Evolutionary conservation across 2,113 vertebrate species (phyloP).

Genomic region (Trichechus manatus): DNA sequence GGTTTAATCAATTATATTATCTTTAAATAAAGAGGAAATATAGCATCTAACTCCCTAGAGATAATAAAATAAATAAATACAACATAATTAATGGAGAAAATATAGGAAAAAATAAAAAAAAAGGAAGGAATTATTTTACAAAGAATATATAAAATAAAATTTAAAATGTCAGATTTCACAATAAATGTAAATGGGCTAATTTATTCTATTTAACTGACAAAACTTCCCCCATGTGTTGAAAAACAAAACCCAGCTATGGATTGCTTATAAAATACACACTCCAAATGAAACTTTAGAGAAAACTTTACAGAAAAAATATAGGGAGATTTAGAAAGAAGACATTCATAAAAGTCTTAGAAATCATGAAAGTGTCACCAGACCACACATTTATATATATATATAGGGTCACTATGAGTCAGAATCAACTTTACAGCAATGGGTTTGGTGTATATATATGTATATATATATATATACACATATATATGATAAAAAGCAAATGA

Average conservation of each 20-base stretch:
- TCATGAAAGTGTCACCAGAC: too few relatives aligned
- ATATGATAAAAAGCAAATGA: too few relatives aligned
- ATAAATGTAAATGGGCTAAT: neutral
- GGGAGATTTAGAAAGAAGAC: neutral
- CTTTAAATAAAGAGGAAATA: too few relatives aligned
- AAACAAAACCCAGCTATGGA: neutral
- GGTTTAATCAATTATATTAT: neutral
- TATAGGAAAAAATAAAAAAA: neutral
- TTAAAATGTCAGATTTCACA: neutral
- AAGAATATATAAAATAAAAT: neutral
- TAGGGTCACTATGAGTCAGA: too few relatives aligned
- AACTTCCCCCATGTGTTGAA: neutral
- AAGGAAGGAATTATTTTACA: neutral
- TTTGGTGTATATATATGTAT: neutral
- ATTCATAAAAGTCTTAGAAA: neutral
- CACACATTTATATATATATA: too few relatives aligned
- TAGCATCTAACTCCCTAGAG: neutral
- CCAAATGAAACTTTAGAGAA: neutral
- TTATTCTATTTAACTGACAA: neutral
- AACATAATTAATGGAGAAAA: neutral
- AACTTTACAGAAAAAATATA: neutral
- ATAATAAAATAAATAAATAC: neutral
- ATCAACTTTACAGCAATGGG: too few relatives aligned
- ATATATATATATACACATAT: too few relatives aligned
- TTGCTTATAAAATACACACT: neutral